phyloP scores from a whole-genome alignment of 2,113 vertebrate species.

The Triplophysa tibetana region DNA sequence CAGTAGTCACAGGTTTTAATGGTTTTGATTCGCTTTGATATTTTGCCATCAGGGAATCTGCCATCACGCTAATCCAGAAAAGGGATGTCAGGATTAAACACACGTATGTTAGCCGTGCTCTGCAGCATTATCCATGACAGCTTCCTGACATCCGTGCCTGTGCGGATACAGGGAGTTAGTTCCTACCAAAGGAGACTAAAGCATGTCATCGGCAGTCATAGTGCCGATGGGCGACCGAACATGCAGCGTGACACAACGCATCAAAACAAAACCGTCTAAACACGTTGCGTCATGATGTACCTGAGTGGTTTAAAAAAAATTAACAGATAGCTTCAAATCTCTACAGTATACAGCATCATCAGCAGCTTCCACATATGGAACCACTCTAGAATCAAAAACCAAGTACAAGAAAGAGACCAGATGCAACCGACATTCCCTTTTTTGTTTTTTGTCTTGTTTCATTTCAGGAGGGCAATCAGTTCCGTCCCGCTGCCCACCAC shows the following conservation, averaged over 20 bases:
- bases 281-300: too few species aligned
- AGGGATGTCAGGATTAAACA: conserved; percentile 42
- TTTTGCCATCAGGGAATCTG: conserved; percentile 42
- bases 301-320: too few species aligned
- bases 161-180: neutral
- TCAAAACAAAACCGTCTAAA: conserved; percentile 11
- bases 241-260: neutral
- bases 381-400: neutral
- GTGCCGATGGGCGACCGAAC: neutral
- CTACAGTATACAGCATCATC: too few species aligned
- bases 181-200: conserved; percentile 10
- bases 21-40: conserved; percentile 38
- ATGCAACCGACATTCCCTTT: neutral
- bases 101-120: conserved; percentile 40
- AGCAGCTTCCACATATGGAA: too few species aligned
- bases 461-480: conserved; percentile 69
- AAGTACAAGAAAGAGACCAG: neutral
- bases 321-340: too few species aligned
- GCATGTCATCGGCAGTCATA: neutral
- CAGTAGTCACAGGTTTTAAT: conserved; percentile 38
- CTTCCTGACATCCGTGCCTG: conserved; percentile 41
- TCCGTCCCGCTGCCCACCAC: conserved; percentile 61
- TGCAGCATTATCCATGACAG: conserved; percentile 47
- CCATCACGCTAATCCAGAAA: conserved; percentile 38
- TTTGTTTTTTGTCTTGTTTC: neutral